A percentile compares a stretch with the other conserved stretches of the same genome.
These are phyloP conservation scores for Cheumatopsyche charites DNA, from an alignment of 1,140 invertebrate species.

Conservation along the genomic window DNA sequence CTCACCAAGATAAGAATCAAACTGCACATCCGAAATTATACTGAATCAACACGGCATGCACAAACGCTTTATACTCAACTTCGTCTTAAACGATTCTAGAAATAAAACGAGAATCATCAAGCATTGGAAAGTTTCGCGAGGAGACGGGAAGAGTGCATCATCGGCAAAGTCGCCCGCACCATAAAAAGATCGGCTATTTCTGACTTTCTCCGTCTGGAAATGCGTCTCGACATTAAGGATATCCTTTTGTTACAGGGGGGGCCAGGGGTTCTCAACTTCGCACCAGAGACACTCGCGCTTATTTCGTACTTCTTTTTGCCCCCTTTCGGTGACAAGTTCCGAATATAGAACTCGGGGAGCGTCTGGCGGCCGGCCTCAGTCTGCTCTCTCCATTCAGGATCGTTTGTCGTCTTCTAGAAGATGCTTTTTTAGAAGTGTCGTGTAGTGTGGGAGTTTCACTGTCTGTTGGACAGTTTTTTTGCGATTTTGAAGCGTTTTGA, in stretches of 20 bases:
- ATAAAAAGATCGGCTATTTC: slow-evolving; percentile 31
- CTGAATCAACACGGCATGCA: too few species aligned
- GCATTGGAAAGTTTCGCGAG: slow-evolving; percentile 1
- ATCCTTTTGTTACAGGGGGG: slow-evolving; percentile 26
- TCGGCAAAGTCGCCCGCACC: background rate
- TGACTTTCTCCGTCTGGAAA: slow-evolving; percentile 29
- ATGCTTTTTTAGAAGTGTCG: too few species aligned
- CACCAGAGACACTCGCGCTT: background rate
- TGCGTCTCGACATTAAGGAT: slow-evolving; percentile 28
- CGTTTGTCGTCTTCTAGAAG: background rate
- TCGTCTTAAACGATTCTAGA: too few species aligned
- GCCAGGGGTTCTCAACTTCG: too few species aligned
- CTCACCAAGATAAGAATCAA: too few species aligned
- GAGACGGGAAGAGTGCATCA: slow-evolving; percentile 9
- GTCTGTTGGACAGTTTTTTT: too few species aligned
- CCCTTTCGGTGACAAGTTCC: background rate
- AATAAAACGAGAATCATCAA: too few species aligned
- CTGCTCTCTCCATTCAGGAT: background rate
- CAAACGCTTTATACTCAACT: too few species aligned
- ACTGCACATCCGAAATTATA: too few species aligned
- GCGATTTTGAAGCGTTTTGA: too few species aligned
- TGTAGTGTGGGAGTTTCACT: too few species aligned
- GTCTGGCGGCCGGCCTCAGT: background rate
- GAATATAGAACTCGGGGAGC: background rate
- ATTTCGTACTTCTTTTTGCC: too few species aligned